Evolutionary conservation across 2,797 vertebrate species (phyloP), one percentile per base, ranked within the genome.

Genomic region (Premnoplex brunnescens): DNA sequence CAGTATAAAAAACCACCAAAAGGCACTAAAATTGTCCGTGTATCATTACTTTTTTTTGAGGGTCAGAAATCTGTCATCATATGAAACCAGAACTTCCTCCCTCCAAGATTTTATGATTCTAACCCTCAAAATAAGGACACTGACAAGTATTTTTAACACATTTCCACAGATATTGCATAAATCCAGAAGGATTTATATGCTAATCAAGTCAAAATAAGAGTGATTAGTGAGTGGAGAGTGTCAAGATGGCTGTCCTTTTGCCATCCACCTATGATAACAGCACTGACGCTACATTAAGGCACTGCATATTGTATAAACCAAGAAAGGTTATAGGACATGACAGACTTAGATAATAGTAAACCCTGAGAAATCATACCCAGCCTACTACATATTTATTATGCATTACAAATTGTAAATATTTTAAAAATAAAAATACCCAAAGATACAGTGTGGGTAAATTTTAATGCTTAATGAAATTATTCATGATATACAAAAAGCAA

Each of bases 381-480:
- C 41, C 95, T 97, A 93, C 95, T 98, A 96, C 96, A 97, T 98
- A 98, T 98, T 98, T 98, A 98, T 98, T 97, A 72, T 84, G 86
- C 93, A 98, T 98, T 97, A 95, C 97, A 97, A 97, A 97, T 94
- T 93, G 97, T 98, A 98, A 98, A 98, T 98, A 98, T 98, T 98
- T 83, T 51, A 97, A 97, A 36, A 77, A 58, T 22, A 84, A 62
- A 83, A 79, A 63, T 73, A 80, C 62, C 80, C 93, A 94, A 97
- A 97, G 94, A 97, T 96, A 97, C 76, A 95, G 64, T 96, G 78
- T 97, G 93, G 88, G 97, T 96, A 97, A 97, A 97, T 97, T 96
- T 97, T 97, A 97, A 97, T 97, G 94, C 97, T 96, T 98, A 97
- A 98, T 97, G 96, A 98, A 98, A 98, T 98, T 98, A 98, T 98